A percentile compares a stretch with the other conserved stretches of the same genome.
Conservation (phyloP, 1,140 invertebrate genomes). For the Aphidius ervi region DNA sequence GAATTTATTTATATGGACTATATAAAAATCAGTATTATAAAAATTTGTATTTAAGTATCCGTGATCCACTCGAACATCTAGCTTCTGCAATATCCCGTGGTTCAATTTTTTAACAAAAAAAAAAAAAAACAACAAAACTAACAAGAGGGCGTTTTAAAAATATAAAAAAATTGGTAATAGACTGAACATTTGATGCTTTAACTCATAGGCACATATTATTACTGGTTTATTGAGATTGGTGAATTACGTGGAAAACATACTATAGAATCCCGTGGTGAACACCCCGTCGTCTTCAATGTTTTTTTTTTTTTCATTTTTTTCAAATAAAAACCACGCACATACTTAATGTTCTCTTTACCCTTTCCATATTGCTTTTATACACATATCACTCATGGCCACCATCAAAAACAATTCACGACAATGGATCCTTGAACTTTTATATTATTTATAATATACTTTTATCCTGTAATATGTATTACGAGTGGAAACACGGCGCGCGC, state of each 20-base stretch:
- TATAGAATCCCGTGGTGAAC: slow-evolving; percentile 28
- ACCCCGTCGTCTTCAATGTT: slow-evolving; percentile 28
- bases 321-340: background rate
- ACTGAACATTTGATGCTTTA: slow-evolving; percentile 16
- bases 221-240: background rate
- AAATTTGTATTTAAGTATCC: slow-evolving; percentile 2
- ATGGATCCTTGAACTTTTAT: slow-evolving; percentile 22
- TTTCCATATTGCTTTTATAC: background rate
- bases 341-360: slow-evolving; percentile 9
- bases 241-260: slow-evolving; percentile 22
- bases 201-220: slow-evolving; percentile 6
- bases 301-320: slow-evolving; percentile 8
- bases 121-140: background rate
- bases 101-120: slow-evolving; percentile 1
- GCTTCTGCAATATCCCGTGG: slow-evolving; percentile 20
- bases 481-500: too few species aligned
- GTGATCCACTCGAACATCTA: slow-evolving; percentile 20
- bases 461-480: too few species aligned
- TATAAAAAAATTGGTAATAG: background rate
- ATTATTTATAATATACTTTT: too few species aligned
- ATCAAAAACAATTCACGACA: slow-evolving; percentile 35
- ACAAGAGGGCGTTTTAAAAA: background rate
- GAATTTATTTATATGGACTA: too few species aligned
- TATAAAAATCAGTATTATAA: too few species aligned
- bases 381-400: slow-evolving; percentile 13